These are phyloP conservation scores for Hartigia nigra DNA, from an alignment of 2,888 invertebrate species.

Conservation along the genomic window DNA sequence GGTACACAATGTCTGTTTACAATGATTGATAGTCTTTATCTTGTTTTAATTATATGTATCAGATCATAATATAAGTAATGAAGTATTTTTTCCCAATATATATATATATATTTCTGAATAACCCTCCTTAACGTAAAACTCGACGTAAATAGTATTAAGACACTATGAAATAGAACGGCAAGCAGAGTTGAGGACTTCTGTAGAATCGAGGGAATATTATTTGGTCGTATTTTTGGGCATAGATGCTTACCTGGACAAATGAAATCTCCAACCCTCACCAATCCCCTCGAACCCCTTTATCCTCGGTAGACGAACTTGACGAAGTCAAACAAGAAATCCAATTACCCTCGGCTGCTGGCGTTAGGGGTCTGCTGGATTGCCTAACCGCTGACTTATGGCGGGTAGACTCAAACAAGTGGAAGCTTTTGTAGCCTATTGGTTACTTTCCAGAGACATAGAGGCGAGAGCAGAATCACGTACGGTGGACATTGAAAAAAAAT, in stretches of 20 bases:
- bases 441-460: slow-evolving; percentile 70
- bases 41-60: no score
- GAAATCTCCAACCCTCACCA: background rate
- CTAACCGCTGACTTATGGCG: slow-evolving; percentile 10
- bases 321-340: slow-evolving; percentile 10
- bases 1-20: no score
- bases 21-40: no score
- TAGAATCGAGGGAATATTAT: no score
- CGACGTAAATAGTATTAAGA: no score
- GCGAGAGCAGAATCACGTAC: background rate
- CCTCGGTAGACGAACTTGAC: background rate
- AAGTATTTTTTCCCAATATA: no score
- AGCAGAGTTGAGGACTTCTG: no score
- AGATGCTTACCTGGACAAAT: background rate
- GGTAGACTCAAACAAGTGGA: slow-evolving; percentile 1
- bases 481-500: background rate
- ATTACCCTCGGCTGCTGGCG: background rate
- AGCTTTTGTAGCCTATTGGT: slow-evolving; percentile 2
- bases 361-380: background rate
- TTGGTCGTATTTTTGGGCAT: background rate
- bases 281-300: background rate
- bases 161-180: no score
- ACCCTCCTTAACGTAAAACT: no score
- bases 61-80: no score
- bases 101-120: no score